Evolutionary conservation across 2,113 vertebrate genomes (phyloP).

Genomic region (Herpailurus yagouaroundi): DNA sequence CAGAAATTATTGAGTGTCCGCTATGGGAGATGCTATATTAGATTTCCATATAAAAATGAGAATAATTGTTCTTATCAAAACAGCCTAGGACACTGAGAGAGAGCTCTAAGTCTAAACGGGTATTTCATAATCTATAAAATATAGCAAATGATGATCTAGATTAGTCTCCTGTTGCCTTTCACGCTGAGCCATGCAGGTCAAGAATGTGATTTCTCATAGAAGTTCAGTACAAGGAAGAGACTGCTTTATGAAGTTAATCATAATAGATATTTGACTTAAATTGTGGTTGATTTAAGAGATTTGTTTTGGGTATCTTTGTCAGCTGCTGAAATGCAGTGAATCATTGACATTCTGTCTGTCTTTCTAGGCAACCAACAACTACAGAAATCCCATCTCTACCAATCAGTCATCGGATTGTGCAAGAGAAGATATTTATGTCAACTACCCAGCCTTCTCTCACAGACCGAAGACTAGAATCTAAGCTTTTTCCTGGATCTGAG

Average conservation of each 20-base stretch:
- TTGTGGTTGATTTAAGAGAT: neutral
- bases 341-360: neutral
- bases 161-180: neutral
- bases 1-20: neutral
- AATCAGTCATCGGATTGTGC: neutral
- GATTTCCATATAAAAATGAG: neutral
- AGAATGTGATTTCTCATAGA: neutral
- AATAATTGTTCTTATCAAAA: neutral
- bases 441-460: constrained; percentile 50
- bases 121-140: neutral
- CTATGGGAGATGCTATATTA: neutral
- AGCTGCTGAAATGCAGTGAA: neutral
- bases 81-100: neutral
- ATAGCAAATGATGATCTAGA: neutral
- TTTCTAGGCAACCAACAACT: constrained; percentile 66
- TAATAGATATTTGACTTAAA: neutral
- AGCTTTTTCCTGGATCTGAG: neutral
- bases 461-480: constrained; percentile 53
- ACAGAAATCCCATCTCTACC: neutral
- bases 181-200: neutral
- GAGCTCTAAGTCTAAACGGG: neutral
- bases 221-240: neutral
- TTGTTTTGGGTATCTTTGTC: neutral
- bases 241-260: neutral
- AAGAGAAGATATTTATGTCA: constrained; percentile 77